Conservation (phyloP, 2,113 vertebrate genomes). For the Lagopus leucura region DNA sequence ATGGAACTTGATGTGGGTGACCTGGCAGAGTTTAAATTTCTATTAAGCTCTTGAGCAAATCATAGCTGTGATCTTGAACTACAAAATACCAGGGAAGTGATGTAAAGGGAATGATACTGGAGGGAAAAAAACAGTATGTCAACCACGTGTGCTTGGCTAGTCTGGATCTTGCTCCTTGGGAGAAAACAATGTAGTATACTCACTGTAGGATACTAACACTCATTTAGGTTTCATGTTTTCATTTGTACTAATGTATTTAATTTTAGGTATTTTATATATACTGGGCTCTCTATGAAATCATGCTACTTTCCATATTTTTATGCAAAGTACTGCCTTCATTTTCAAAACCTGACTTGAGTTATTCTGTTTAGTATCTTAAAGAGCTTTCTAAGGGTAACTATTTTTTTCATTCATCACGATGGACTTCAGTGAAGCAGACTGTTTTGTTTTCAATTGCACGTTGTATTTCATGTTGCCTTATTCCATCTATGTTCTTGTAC, state of each 20-base stretch:
- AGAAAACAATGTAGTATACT: background rate
- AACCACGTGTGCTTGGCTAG: background rate
- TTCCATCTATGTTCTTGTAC: background rate
- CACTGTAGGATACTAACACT: background rate
- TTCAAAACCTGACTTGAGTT: background rate
- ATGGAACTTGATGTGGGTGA: background rate
- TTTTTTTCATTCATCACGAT: fast-evolving
- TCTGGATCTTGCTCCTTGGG: background rate
- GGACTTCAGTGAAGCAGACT: background rate
- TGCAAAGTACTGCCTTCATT: background rate
- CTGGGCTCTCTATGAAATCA: background rate
- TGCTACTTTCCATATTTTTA: background rate
- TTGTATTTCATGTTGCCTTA: background rate
- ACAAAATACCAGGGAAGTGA: background rate
- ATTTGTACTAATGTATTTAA: background rate
- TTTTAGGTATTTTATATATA: background rate
- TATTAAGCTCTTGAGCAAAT: background rate
- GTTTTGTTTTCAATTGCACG: background rate
- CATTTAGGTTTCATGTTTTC: background rate
- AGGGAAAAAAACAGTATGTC: background rate
- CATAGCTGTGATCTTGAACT: background rate
- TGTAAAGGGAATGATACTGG: background rate
- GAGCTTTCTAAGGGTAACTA: background rate
- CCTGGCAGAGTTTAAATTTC: background rate
- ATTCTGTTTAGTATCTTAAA: background rate